Percentiles rank a stretch among this genome's conserved stretches.
These are phyloP conservation scores for Drosophila saltans DNA, from an alignment of 1,140 invertebrate species.

Conservation along the genomic window DNA sequence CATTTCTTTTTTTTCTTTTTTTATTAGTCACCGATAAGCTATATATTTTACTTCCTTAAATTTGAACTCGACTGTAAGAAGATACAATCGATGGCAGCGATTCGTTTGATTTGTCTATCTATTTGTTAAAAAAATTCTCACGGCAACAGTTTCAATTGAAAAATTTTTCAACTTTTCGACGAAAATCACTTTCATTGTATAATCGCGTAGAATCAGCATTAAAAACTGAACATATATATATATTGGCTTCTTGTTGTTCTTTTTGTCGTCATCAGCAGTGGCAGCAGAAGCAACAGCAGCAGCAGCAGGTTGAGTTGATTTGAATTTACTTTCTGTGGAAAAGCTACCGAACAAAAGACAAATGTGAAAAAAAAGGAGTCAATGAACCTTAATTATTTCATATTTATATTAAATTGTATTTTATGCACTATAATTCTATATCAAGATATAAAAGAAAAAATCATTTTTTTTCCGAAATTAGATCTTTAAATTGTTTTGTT, in stretches of 20 bases:
- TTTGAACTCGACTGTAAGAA: constrained; percentile 44
- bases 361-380: constrained; percentile 47
- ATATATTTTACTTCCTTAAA: constrained; percentile 65
- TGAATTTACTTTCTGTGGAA: constrained; percentile 60
- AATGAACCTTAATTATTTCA: constrained; percentile 45
- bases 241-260: constrained; percentile 18
- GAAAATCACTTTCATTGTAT: constrained; percentile 66
- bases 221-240: constrained; percentile 8
- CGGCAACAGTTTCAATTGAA: constrained; percentile 65
- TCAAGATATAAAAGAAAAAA: too few relatives aligned
- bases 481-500: too few relatives aligned
- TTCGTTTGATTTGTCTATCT: constrained; percentile 30
- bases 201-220: constrained; percentile 62
- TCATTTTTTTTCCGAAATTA: too few relatives aligned
- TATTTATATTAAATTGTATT: constrained; percentile 43
- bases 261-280: constrained; percentile 58
- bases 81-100: constrained; percentile 49
- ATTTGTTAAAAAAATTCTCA: constrained; percentile 56
- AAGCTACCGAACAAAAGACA: constrained; percentile 36
- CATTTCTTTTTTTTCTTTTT: constrained; percentile 5
- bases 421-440: constrained; percentile 31
- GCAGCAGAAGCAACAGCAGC: constrained; percentile 33
- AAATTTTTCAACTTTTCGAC: constrained; percentile 57
- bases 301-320: constrained; percentile 26
- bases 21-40: constrained; percentile 40